These are phyloP conservation scores for Aselliscus stoliczkanus DNA, from an alignment of 2,797 vertebrate genomes.

Conservation along the genomic window DNA sequence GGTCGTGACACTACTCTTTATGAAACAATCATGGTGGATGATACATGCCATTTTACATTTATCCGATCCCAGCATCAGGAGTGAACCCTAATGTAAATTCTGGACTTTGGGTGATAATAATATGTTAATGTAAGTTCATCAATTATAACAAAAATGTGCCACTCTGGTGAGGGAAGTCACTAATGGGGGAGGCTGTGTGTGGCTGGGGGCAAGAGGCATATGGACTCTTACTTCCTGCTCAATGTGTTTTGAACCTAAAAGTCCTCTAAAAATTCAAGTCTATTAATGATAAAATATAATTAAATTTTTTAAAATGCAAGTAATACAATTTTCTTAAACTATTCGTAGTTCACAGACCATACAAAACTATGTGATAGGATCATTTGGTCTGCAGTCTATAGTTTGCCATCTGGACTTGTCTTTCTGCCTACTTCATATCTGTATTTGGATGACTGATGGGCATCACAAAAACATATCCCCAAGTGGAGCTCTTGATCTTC, in stretches of 20 bases:
- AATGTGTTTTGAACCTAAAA: neutral
- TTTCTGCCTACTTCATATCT: neutral
- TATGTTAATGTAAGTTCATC: neutral
- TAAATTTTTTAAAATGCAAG: neutral
- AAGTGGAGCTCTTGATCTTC: neutral
- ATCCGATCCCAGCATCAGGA: neutral
- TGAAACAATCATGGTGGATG: neutral
- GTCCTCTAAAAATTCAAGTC: neutral
- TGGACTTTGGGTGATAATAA: neutral
- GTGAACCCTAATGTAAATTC: neutral
- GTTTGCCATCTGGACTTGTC: neutral
- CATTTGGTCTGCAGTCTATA: neutral
- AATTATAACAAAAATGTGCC: neutral
- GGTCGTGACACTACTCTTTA: neutral
- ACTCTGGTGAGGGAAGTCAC: neutral
- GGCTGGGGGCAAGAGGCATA: fast-evolving
- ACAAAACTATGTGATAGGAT: neutral
- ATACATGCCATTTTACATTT: neutral
- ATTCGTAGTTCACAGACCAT: neutral
- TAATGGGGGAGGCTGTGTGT: neutral
- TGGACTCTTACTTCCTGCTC: neutral
- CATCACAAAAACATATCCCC: neutral
- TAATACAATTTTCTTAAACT: neutral
- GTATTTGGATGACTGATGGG: neutral
- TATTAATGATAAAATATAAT: neutral